A percentile compares a stretch with the other conserved stretches of the same genome.
Evolutionary conservation across 2,113 vertebrate genomes (phyloP).

Genomic region (Tauraco erythrolophus): DNA sequence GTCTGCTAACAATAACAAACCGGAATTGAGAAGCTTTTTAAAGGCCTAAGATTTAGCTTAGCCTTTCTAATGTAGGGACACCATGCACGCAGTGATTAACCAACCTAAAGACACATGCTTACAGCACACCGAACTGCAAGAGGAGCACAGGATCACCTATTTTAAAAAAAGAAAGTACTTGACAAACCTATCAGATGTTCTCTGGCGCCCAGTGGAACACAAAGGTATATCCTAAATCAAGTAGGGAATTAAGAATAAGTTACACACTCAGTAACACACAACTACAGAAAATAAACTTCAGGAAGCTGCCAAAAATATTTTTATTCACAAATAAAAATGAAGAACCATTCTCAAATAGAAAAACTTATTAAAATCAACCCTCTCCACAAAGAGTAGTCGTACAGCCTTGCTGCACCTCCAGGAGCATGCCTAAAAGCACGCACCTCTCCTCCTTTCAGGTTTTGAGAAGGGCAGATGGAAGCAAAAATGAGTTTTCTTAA

Average conservation of each 20-base stretch:
- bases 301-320: background rate
- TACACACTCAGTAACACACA: background rate
- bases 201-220: conserved; percentile 73
- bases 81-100: background rate
- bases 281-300: background rate
- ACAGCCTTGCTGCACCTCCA: background rate
- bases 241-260: background rate
- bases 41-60: background rate
- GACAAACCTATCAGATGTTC: conserved; percentile 86
- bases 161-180: background rate
- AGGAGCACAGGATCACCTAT: background rate
- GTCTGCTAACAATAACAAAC: background rate
- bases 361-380: background rate
- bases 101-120: background rate
- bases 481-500: background rate
- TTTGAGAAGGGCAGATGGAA: background rate
- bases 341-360: background rate
- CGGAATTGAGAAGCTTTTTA: background rate
- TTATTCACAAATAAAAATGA: background rate
- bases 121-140: background rate
- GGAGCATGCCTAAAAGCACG: background rate
- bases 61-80: background rate
- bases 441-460: background rate
- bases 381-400: background rate
- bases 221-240: conserved; percentile 87